Base-by-base conservation (phyloP, 2,888 invertebrate species). In the Pristionchus entomophagus region DNA sequence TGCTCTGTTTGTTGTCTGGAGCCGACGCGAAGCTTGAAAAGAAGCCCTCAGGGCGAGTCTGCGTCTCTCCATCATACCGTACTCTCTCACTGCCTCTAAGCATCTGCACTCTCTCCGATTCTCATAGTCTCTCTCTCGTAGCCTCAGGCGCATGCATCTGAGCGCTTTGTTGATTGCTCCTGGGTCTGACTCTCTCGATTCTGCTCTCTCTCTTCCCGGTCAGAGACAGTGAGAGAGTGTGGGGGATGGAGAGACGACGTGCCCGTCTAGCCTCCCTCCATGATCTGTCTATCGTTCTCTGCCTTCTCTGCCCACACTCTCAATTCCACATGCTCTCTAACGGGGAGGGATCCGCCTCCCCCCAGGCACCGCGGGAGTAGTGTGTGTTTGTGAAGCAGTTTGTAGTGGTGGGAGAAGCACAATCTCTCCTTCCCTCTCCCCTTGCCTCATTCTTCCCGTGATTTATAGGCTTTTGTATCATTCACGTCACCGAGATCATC, bases 381-480 rank as follows among this genome's bases (percentile, higher is more conserved):
- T 65, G 65, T 65, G 32, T 65, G 65, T 65, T 32, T 65, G 59
- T 65, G 65, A 65, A 65, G 65, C 65, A 38, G 65, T 65, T 38
- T 65, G 65, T 26, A 26, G 41, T 2, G 73, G 41, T 12, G 73
- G 69, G 73, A 73, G 73, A 45, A n/a, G 73, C 22, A 41, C 32
- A 41, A 73, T 73, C 41, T 73, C n/a, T 35, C 22, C 65, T n/a
- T 19, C 29, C 3, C 19, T 8, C 62, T 62, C 22, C 35, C 19
- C 22, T 35, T 14, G 26, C 17, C 35, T 35, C 3, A 35, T 65
- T 62, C 17, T 17, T 32, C 45, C 45, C 45, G 32, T 62, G 29
- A 32, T 32, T 0, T 38, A n/a, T 65, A 22, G 32, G 26, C 32
- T 14, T 38, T 65, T 35, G 1, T 32, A 2, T 6, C 1, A 1